Percentiles rank a stretch among this genome's conserved stretches.
Evolutionary conservation across 1,140 invertebrate genomes (phyloP).

Genomic region (Glossosoma conforme): DNA sequence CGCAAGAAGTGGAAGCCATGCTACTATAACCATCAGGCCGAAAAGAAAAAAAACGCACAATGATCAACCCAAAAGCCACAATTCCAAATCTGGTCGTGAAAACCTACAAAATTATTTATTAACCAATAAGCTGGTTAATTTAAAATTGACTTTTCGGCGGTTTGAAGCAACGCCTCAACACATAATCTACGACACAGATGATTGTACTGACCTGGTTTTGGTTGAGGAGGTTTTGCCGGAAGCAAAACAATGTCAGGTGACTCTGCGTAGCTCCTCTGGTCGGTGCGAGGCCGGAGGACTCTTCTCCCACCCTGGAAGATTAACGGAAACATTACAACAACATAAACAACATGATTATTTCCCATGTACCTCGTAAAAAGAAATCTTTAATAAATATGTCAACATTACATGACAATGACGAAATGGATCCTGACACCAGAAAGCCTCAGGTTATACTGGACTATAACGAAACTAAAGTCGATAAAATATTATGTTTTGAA

Average conservation of each 20-base stretch:
- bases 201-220: slow-evolving; percentile 20
- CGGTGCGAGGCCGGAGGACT: slow-evolving; percentile 70
- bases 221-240: slow-evolving; percentile 50
- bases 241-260: slow-evolving; percentile 55
- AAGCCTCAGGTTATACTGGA: too few relatives aligned
- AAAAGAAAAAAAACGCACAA: neutral
- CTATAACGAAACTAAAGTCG: too few relatives aligned
- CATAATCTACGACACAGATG: neutral
- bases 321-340: too few relatives aligned
- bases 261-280: slow-evolving; percentile 71
- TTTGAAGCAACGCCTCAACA: neutral
- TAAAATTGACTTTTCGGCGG: neutral
- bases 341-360: too few relatives aligned
- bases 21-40: too few relatives aligned
- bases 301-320: slow-evolving; percentile 54
- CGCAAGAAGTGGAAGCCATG: too few relatives aligned
- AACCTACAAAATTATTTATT: too few relatives aligned
- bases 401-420: too few relatives aligned
- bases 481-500: too few relatives aligned
- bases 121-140: neutral
- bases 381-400: too few relatives aligned
- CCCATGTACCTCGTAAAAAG: too few relatives aligned
- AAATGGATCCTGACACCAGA: too few relatives aligned
- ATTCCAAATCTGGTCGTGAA: neutral
- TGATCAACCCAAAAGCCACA: slow-evolving; percentile 2